Percentiles rank a stretch among this genome's conserved stretches.
These are phyloP conservation scores for Podarcis cretensis DNA, from an alignment of 2,113 vertebrate genomes.

Conservation along the genomic window DNA sequence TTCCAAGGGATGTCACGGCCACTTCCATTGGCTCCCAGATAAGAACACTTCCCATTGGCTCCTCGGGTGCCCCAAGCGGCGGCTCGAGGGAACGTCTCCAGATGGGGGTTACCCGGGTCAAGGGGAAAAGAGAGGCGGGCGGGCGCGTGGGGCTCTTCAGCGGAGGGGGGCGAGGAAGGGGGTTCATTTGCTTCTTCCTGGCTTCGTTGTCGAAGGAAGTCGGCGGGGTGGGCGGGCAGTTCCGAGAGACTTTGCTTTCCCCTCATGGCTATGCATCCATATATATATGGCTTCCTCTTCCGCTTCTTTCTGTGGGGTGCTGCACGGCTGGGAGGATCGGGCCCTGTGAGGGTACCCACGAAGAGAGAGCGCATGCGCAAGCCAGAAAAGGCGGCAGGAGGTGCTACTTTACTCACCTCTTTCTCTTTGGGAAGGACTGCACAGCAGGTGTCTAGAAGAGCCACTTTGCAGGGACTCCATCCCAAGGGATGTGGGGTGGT, in stretches of 20 bases:
- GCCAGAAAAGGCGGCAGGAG: background rate
- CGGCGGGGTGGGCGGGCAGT: background rate
- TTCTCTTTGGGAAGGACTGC: background rate
- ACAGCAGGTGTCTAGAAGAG: background rate
- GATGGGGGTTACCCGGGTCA: background rate
- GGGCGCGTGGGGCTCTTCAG: background rate
- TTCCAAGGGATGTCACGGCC: slow-evolving; percentile 42
- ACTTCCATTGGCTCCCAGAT: slow-evolving; percentile 50
- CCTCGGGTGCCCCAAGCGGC: background rate
- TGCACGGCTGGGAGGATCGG: background rate
- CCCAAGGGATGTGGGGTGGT: no score
- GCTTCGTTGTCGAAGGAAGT: no score
- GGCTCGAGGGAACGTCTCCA: background rate
- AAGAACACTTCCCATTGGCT: slow-evolving; percentile 43
- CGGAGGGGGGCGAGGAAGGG: no score
- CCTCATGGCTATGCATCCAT: no score
- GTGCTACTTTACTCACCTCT: background rate
- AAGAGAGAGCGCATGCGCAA: accelerated
- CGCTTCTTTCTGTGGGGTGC: background rate
- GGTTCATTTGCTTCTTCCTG: background rate
- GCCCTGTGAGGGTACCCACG: background rate
- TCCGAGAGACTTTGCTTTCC: background rate
- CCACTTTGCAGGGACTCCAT: background rate
- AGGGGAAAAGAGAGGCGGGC: background rate
- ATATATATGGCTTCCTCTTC: background rate